Evolutionary conservation across 2,797 vertebrate genomes (phyloP).

Genomic region (Steatocranus sp.): DNA sequence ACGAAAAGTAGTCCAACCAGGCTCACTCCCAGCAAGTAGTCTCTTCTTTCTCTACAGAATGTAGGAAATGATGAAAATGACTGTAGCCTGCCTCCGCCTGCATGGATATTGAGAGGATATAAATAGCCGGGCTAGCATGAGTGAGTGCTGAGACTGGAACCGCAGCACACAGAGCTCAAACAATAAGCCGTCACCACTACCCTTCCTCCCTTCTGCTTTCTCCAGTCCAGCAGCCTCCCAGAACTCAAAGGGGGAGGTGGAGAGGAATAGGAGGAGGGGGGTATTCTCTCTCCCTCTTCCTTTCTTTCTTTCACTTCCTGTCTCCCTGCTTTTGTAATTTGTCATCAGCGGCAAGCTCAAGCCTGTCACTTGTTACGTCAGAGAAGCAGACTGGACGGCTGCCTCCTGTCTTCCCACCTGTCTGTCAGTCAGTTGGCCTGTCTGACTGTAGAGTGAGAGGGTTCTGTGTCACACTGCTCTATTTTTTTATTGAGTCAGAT

Average conservation of each 20-base stretch:
- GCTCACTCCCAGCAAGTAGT: constrained; percentile 8
- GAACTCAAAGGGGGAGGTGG: background rate
- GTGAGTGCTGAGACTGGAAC: constrained; percentile 54
- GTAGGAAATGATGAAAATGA: constrained; percentile 53
- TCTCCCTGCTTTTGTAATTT: constrained; percentile 53
- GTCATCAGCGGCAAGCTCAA: constrained; percentile 28
- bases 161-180: constrained; percentile 58
- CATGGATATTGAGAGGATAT: constrained; percentile 66
- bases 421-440: background rate
- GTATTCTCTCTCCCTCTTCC: constrained; percentile 47
- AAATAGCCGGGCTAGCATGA: constrained; percentile 61
- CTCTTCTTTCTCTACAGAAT: constrained; percentile 38
- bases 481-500: constrained; percentile 23
- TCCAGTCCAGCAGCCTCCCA: constrained; percentile 45
- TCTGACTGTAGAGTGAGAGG: constrained; percentile 6
- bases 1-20: background rate
- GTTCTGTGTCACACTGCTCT: background rate
- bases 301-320: constrained; percentile 67
- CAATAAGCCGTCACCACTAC: constrained; percentile 61
- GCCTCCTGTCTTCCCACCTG: constrained; percentile 22
- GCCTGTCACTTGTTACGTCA: constrained; percentile 49
- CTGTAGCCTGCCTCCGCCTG: constrained; percentile 52
- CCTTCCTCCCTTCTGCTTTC: constrained; percentile 55
- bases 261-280: background rate
- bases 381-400: background rate